Percentiles rank a stretch among this genome's conserved stretches.
Evolutionary conservation across 2,888 invertebrate genomes (phyloP).

Genomic region (Octonoba sinensis): DNA sequence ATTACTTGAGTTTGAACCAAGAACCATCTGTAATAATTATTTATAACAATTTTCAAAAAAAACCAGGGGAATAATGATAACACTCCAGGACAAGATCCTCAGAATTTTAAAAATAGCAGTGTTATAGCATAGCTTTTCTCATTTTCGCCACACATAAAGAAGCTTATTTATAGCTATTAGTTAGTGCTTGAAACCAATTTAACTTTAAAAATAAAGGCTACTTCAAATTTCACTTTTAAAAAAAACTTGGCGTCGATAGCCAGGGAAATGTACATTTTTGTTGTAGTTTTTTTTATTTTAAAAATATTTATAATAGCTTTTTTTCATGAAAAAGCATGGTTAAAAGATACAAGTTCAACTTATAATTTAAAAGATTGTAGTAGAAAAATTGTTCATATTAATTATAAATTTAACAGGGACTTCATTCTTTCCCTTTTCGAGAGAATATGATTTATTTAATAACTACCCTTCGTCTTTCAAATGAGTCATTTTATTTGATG

Average conservation of each 20-base stretch:
- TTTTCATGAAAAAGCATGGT: not conserved
- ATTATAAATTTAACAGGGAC: constrained; percentile 4
- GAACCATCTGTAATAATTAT: constrained; percentile 1
- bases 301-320: not conserved
- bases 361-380: not conserved
- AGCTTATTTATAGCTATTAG: not conserved
- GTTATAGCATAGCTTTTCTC: constrained; percentile 6
- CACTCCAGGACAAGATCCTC: not conserved
- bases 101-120: not conserved
- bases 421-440: not conserved
- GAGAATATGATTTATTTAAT: too few relatives aligned
- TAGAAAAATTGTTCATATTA: not conserved
- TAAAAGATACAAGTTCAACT: not conserved
- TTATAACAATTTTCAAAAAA: not conserved
- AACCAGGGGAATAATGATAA: not conserved
- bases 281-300: not conserved
- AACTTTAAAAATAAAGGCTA: not conserved
- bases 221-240: not conserved
- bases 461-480: too few relatives aligned
- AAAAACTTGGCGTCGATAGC: not conserved
- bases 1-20: not conserved
- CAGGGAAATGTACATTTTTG: constrained; percentile 3
- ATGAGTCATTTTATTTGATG: too few relatives aligned
- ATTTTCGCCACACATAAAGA: not conserved
- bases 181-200: not conserved